Evolutionary conservation across 1,140 invertebrate species (phyloP).

Genomic region (Paraescarpia echinospica): DNA sequence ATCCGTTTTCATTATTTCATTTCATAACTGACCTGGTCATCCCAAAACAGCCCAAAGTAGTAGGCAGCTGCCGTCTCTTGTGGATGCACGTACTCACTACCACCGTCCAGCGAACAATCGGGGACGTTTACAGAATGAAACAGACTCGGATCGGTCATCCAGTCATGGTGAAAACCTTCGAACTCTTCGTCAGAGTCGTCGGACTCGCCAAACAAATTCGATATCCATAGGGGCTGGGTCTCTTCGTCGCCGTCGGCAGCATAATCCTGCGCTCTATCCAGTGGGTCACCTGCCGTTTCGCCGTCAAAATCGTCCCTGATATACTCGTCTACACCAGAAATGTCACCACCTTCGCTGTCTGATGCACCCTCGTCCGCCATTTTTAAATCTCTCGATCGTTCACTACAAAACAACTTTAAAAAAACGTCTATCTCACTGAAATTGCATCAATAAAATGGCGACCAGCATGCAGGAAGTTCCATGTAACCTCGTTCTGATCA

Average conservation of each 20-base stretch:
- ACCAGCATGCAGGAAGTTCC: not conserved
- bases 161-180: not conserved
- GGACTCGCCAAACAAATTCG: not conserved
- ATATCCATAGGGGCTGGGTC: not conserved
- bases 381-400: not conserved
- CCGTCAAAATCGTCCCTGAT: not conserved
- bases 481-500: conserved; percentile 3
- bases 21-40: not conserved
- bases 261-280: not conserved
- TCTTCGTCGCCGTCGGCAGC: conserved; percentile 10
- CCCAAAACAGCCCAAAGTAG: conserved; percentile 14
- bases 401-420: not conserved
- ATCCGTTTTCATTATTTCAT: conserved; percentile 12
- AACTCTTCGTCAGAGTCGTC: not conserved
- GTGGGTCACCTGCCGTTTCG: not conserved
- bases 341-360: not conserved
- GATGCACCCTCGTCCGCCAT: not conserved
- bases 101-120: not conserved
- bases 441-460: not conserved
- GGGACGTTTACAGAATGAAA: not conserved
- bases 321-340: not conserved
- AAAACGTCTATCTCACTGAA: not conserved
- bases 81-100: not conserved
- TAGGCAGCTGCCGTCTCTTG: not conserved
- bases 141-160: not conserved